Percentiles rank a stretch among this genome's conserved stretches.
Conservation (phyloP, 2,797 vertebrate genomes). For the Lithobates pipiens region DNA sequence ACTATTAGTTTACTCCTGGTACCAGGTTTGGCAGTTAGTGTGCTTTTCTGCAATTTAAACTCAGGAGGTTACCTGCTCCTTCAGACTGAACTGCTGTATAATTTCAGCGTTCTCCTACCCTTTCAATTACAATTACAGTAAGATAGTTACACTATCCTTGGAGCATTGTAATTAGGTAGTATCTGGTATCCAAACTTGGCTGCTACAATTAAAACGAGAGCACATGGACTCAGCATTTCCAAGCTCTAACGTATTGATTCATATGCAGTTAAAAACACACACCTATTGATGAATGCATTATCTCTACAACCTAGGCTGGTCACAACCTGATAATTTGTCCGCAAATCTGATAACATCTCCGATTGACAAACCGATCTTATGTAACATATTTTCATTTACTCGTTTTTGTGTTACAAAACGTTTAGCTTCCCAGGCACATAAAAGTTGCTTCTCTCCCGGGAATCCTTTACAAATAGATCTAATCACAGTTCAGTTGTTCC, state of each 20-base stretch:
- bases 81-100: neutral
- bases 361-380: neutral
- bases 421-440: no score
- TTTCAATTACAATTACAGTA: neutral
- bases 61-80: neutral
- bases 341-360: no score
- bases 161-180: conserved; percentile 10
- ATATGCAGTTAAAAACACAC: no score
- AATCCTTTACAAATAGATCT: no score
- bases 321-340: no score
- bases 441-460: no score
- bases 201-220: neutral
- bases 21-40: neutral
- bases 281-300: no score
- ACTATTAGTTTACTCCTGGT: neutral
- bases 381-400: neutral
- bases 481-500: no score
- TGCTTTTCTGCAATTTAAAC: conserved; percentile 4
- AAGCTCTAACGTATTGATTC: neutral
- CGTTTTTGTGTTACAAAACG: no score
- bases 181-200: conserved; percentile 24
- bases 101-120: conserved; percentile 20
- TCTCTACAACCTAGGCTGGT: no score
- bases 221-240: neutral
- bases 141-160: conserved; percentile 6